phyloP scores from a whole-genome alignment of 2,888 invertebrate species.

The Thecophora atra region DNA sequence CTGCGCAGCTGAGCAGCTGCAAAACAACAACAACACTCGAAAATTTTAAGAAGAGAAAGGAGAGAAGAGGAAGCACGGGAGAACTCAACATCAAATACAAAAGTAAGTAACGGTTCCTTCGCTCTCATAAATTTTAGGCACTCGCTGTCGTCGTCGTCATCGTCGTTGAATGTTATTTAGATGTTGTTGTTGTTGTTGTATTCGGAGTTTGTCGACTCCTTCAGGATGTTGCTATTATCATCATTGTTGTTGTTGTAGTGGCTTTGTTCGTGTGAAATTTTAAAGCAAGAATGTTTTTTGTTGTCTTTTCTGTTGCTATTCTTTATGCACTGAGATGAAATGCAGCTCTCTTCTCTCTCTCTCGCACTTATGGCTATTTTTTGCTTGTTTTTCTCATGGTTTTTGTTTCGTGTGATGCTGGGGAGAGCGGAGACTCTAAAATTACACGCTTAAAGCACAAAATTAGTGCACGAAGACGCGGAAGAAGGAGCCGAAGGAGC shows the following conservation, averaged over 20 bases:
- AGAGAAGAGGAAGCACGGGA: neutral
- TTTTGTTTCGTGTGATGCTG: too few species aligned
- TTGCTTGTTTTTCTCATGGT: too few species aligned
- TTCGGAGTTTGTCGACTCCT: neutral
- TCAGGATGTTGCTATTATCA: neutral
- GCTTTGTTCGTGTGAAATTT: neutral
- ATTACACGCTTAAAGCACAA: neutral
- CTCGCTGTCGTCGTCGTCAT: slow-evolving; percentile 12
- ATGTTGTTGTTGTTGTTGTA: slow-evolving; percentile 17
- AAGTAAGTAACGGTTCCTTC: slow-evolving; percentile 34
- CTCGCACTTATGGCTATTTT: too few species aligned
- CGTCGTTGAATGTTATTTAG: slow-evolving; percentile 8
- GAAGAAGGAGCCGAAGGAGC: neutral
- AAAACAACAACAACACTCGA: slow-evolving; percentile 13
- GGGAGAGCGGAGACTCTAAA: neutral
- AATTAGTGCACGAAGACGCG: neutral
- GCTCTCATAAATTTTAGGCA: slow-evolving; percentile 40
- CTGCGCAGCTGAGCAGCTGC: too few species aligned
- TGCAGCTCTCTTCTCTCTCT: too few species aligned
- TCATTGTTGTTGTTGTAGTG: slow-evolving; percentile 1
- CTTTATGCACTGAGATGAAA: too few species aligned
- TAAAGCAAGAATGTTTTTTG: neutral
- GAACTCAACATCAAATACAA: neutral
- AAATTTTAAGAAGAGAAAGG: neutral
- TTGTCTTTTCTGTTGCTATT: neutral